Evolutionary conservation across 2,113 vertebrate species (phyloP).

Genomic region (Pontoporia blainvillei): DNA sequence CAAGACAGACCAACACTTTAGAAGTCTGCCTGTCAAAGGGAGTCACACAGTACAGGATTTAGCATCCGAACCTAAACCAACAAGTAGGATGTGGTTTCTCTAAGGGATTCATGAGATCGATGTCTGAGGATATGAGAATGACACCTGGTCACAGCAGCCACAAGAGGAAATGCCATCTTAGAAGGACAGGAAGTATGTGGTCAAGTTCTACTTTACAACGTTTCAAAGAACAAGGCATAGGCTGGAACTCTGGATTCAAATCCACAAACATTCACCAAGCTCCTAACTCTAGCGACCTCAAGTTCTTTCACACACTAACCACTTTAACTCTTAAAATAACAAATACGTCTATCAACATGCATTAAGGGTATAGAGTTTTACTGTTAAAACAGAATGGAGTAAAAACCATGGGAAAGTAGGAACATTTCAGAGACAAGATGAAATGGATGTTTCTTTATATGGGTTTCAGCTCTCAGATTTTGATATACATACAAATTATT

Average conservation of each 20-base stretch:
- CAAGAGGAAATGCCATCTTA: conserved; percentile 50
- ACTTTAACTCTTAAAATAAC: background rate
- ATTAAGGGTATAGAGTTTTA: background rate
- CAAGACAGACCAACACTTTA: background rate
- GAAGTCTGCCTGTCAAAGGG: background rate
- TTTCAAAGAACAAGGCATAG: background rate
- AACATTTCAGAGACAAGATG: background rate
- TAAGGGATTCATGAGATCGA: background rate
- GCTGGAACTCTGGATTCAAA: background rate
- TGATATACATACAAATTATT: background rate
- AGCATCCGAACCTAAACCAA: background rate
- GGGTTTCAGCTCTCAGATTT: background rate
- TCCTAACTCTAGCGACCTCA: background rate
- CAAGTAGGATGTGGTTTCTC: conserved; percentile 53
- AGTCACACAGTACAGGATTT: background rate
- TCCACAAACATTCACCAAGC: background rate
- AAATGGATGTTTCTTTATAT: background rate
- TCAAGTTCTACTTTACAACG: background rate
- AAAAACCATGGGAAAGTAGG: background rate
- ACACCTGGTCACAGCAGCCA: background rate
- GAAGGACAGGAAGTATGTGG: conserved; percentile 30
- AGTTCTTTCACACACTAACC: background rate
- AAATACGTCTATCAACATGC: background rate
- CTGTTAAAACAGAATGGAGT: background rate
- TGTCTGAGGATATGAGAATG: background rate